Base-by-base conservation (phyloP, 1,140 invertebrate genomes). In the Drosophila mojavensis region DNA sequence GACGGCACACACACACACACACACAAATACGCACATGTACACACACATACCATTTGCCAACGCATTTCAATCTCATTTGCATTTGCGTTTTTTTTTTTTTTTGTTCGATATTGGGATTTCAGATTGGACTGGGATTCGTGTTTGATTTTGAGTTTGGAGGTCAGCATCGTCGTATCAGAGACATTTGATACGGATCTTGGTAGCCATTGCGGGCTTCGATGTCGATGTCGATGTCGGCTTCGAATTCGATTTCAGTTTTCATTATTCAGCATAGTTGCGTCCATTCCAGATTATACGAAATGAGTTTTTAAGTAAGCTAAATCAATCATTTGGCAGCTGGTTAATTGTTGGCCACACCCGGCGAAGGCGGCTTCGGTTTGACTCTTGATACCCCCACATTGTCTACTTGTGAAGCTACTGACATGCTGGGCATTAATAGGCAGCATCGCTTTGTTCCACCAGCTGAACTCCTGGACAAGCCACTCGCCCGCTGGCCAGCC, bases 241-340 rank as follows among this genome's bases (percentile, higher is more conserved):
- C 15, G 39, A 17, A n/a, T 59, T 72, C 51, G 56, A 33, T 53
- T 55, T 65, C 56, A 17, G 47, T 47, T 80, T 76, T 59, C 48
- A 67, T 73, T 47, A 17, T 47, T 47, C 15, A 47, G 5, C 43
- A 53, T 68, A 63, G 59, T 65, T 64, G 58, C 76, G 65, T 78
- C 55, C 65, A 76, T 78, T 81, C 64, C 81, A 72, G 79, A 79
- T 88, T 79, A 79, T 54, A 76, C 68, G 50, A 89, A 90, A 89
- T 89, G 55, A 73, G 45, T 84, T 89, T 89, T 89, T 89, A 89
- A 89, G 65, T 84, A 84, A 90, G 81, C 75, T 54, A 81, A 90
- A 89, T 89, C 84, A 89, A 89, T 89, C 84, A 90, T 88, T 80
- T 84, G 78, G 74, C 65, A 81, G 71, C 51, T 67, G 67, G 51